phyloP scores from a whole-genome alignment of 2,888 invertebrate genomes.

The Tupiocoris notatus region DNA sequence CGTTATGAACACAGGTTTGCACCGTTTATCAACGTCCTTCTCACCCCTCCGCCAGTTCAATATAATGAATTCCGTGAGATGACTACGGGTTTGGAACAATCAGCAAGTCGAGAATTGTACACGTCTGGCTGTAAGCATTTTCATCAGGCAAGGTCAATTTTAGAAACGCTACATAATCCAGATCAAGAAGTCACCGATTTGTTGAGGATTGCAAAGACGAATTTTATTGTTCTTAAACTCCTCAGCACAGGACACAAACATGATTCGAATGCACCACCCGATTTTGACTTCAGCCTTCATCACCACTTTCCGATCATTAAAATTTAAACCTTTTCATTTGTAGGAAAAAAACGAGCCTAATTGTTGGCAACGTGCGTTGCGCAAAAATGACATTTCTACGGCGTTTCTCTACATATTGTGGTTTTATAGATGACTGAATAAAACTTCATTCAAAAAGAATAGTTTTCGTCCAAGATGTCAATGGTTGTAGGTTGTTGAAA shows the following conservation, averaged over 20 bases:
- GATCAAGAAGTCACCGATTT: conserved; percentile 78
- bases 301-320: conserved; percentile 90
- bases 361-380: not conserved
- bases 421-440: no score
- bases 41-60: conserved; percentile 87
- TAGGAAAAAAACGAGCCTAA: no score
- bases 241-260: conserved; percentile 89
- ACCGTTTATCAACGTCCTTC: conserved; percentile 79
- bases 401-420: no score
- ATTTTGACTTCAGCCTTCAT: conserved; percentile 88
- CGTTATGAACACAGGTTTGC: conserved; percentile 92
- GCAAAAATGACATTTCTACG: not conserved
- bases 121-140: conserved; percentile 87
- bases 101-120: conserved; percentile 64
- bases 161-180: conserved; percentile 78
- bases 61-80: conserved; percentile 86
- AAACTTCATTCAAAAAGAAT: no score
- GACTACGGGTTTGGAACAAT: conserved; percentile 61
- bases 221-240: conserved; percentile 91
- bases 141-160: conserved; percentile 80
- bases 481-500: no score
- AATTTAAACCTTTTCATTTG: no score
- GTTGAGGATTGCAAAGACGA: conserved; percentile 89
- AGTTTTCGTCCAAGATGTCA: no score
- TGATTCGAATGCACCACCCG: conserved; percentile 78